A percentile compares a stretch with the other conserved stretches of the same genome.
phyloP scores from a whole-genome alignment of 1,140 invertebrate genomes.

The Drosophila erecta region DNA sequence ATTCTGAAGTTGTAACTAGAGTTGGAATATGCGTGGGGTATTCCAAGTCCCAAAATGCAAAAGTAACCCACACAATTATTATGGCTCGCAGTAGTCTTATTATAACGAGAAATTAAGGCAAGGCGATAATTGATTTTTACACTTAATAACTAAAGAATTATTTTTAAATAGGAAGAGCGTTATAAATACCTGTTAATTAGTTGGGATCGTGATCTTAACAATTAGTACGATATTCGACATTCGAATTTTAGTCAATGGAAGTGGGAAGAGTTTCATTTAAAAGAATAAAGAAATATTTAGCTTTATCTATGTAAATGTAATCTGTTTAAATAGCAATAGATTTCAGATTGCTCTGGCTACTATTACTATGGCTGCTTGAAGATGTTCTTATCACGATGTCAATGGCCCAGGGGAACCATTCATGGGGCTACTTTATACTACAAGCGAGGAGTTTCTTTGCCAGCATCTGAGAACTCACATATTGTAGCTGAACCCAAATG shows the following conservation, averaged over 20 bases:
- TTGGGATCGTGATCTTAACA: too few species aligned
- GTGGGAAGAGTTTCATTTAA: too few species aligned
- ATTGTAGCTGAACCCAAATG: slow-evolving; percentile 19
- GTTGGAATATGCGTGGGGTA: slow-evolving; percentile 6
- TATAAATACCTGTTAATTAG: too few species aligned
- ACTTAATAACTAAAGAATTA: too few species aligned
- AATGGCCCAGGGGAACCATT: slow-evolving; percentile 20
- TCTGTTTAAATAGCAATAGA: background rate
- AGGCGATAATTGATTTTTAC: too few species aligned
- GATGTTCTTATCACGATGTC: slow-evolving; percentile 31
- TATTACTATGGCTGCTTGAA: background rate
- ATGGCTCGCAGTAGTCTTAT: too few species aligned
- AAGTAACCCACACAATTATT: too few species aligned
- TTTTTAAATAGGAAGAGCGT: too few species aligned
- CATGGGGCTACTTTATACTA: slow-evolving; percentile 10
- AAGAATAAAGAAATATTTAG: background rate
- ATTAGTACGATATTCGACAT: too few species aligned
- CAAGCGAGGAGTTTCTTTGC: slow-evolving; percentile 2
- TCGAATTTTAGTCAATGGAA: too few species aligned
- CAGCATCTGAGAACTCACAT: background rate
- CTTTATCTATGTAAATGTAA: too few species aligned
- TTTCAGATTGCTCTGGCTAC: background rate
- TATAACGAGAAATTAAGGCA: too few species aligned
- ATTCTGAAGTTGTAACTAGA: background rate
- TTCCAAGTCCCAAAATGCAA: background rate